Conservation (phyloP, 2,113 vertebrate species). For the Probosciger aterrimus region DNA sequence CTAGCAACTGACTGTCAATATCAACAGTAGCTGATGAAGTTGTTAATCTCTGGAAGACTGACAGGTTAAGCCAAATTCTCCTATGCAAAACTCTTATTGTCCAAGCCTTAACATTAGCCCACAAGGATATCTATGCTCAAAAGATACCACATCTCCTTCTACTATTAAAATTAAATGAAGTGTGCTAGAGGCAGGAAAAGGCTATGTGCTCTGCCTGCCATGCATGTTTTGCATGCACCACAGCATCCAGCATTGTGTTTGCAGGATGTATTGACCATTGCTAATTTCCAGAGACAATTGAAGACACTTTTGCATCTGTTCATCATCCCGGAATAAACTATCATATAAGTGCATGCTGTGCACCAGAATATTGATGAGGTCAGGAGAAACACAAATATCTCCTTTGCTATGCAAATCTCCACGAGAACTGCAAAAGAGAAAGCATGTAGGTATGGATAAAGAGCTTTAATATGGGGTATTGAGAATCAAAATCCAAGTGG, state of each 20-base stretch:
- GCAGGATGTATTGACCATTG: constrained; percentile 43
- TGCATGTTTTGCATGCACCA: constrained; percentile 32
- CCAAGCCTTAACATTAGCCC: constrained; percentile 50
- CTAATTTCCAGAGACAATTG: constrained; percentile 70
- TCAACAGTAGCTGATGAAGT: constrained; percentile 83
- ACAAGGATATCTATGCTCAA: constrained; percentile 59
- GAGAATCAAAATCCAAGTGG: constrained; percentile 34
- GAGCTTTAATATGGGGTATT: constrained; percentile 24
- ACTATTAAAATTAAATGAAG: constrained; percentile 77
- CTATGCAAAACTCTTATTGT: constrained; percentile 59
- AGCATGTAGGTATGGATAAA: constrained; percentile 51
- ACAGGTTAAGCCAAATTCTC: constrained; percentile 64
- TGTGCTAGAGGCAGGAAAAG: constrained; percentile 71
- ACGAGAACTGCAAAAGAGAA: constrained; percentile 13
- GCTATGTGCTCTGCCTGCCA: constrained; percentile 54
- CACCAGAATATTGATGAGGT: constrained; percentile 47
- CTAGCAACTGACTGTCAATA: constrained; percentile 83
- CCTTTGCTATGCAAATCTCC: constrained; percentile 38
- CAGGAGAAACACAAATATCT: constrained; percentile 27
- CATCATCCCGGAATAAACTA: constrained; percentile 40
- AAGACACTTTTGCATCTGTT: constrained; percentile 63
- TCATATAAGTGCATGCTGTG: constrained; percentile 47
- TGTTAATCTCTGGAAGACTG: constrained; percentile 78
- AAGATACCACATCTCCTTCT: constrained; percentile 63
- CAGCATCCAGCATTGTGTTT: constrained; percentile 39